phyloP scores from a whole-genome alignment of 2,113 vertebrate species.

The Dermatemys mawii region DNA sequence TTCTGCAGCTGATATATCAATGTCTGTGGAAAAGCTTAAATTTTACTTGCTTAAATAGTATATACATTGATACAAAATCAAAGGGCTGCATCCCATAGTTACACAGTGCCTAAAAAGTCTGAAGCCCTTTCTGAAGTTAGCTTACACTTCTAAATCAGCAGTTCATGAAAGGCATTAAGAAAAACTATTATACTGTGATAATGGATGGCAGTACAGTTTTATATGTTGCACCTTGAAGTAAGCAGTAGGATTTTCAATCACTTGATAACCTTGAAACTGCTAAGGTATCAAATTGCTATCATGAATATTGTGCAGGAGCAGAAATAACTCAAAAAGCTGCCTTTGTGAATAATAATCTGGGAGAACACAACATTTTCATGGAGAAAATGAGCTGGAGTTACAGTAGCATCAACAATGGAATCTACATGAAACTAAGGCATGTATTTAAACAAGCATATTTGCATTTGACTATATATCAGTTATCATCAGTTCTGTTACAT shows the following conservation, averaged over 20 bases:
- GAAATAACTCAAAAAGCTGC: conserved; percentile 83
- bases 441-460: conserved; percentile 66
- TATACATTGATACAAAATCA: not conserved
- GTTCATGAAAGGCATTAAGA: conserved; percentile 83
- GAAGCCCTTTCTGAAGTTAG: conserved; percentile 75
- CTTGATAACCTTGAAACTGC: conserved; percentile 88
- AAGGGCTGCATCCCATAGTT: not conserved
- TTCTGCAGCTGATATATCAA: conserved; percentile 26
- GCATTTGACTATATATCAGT: conserved; percentile 61
- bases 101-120: not conserved
- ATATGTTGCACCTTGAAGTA: conserved; percentile 86
- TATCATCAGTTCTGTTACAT: conserved; percentile 51
- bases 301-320: conserved; percentile 83
- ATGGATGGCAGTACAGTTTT: conserved; percentile 80
- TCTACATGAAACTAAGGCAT: conserved; percentile 53
- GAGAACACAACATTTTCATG: conserved; percentile 70
- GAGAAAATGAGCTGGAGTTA: conserved; percentile 66
- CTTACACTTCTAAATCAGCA: conserved; percentile 82
- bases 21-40: conserved; percentile 65
- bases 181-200: conserved; percentile 82
- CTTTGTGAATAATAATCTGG: conserved; percentile 84
- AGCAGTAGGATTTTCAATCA: conserved; percentile 86
- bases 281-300: conserved; percentile 87
- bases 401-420: conserved; percentile 60
- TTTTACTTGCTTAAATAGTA: conserved; percentile 41